Base-by-base conservation (phyloP, 2,888 invertebrate species). In the Eilema sororculum region DNA sequence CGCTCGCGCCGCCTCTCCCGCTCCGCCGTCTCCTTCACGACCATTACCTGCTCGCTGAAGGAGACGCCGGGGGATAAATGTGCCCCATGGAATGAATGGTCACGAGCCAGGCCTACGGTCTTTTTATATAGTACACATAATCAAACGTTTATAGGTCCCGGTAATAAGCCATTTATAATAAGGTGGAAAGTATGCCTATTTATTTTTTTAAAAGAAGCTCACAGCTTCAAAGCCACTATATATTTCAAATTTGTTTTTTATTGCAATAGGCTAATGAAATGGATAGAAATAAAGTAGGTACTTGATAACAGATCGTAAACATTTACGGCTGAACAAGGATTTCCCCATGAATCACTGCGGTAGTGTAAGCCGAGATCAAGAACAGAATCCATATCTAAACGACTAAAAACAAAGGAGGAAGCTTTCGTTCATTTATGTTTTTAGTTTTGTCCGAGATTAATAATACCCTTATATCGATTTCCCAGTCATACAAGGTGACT, bases 291-390 rank as follows among this genome's bases (percentile, higher is more conserved):
- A 61, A 37, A 33, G 12, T 33, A 59, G 5, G 25, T 22, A 37
- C 33, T 37, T 37, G 24, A 59, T 59, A 59, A 46, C 59, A 66
- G 59, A 12, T 66, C 66, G 59, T 59, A 66, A 66, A 66, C 28
- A 41, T 46, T 59, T 28, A 33, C 58, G 41, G 28, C 33, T 59
- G 41, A 59, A 66, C 24, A 25, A 57, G 65, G 65, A 57, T 57
- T 65, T 65, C 65, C 65, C 57, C 8, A 20, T 65, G 65, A 65
- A 58, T 65, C 33, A 65, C 28, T 33, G 9, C 24, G 3, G 5
- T 20, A n/a, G 28, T 28, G 16, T 13, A 28, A 25, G 16, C 58
- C 25, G 58, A 9, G 46, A 46, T 46, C 46, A 46, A 52, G 52
- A 13, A 20, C 20, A 20, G 20, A 46, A 20, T 20, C 52, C 2